Base-by-base conservation (phyloP, 1,140 invertebrate species). In the Brachionus paranguensis region DNA sequence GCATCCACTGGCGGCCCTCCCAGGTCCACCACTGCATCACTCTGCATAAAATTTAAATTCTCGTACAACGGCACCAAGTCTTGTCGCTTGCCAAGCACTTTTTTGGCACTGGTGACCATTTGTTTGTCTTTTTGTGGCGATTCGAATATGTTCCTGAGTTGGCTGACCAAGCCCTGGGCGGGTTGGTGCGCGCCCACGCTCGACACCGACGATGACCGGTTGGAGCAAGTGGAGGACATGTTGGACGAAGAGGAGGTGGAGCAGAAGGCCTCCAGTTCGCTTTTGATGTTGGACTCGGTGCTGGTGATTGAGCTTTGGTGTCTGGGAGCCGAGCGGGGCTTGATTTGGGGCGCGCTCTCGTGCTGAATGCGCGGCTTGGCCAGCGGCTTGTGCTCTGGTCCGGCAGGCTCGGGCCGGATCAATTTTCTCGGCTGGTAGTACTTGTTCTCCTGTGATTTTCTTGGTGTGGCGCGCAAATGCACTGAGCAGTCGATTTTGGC, bases 101-200 rank as follows among this genome's bases (percentile, higher is more conserved):
- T 50, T 50, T n/a, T 50, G 12, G 12, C 47, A 50, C 1, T n/a
- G 47, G 47, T 50, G 47, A 50, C 47, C n/a, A 50, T 4, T 55
- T 55, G 53, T 55, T 55, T 55, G 53, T 20, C n/a, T 55, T 72
- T 72, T 20, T 72, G 12, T 10, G 72, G 72, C 27, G 78, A 60
- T 68, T 81, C 78, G 53, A 81, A 81, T 60, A 81, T 64, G 37
- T 81, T 81, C 33, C 43, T 81, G 24, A 81, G 27, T 17, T 81
- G 78, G 37, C 43, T 81, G 33, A 81, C 78, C 0, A 60, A 0
- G 33, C 78, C 78, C 7, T 41, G 78, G 14, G 6, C 6, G 6
- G 53, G 53, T 24, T 60, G 53, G 10, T 60, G 76, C 3, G 20
- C 29, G 50, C 55, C 11, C n/a, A 53, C 45, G 27, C 76, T 79